A percentile compares a stretch with the other conserved stretches of the same genome.
These are phyloP conservation scores for Andrena marginata DNA, from an alignment of 2,888 invertebrate genomes.

Conservation along the genomic window DNA sequence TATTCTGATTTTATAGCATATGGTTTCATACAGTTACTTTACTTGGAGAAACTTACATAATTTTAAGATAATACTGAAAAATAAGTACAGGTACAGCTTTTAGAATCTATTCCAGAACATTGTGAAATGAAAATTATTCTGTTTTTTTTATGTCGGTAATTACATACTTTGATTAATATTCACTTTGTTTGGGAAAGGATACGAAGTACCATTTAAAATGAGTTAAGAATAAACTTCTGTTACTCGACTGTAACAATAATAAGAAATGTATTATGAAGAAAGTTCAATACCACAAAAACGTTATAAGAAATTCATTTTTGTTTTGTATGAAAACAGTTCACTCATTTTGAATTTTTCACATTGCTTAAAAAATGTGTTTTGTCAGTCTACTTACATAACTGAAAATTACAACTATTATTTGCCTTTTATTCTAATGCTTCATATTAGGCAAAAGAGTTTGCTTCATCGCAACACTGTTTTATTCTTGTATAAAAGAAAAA, in stretches of 20 bases:
- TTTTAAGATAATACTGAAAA: not conserved
- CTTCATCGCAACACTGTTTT: not conserved
- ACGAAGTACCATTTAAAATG: not conserved
- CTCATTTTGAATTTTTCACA: not conserved
- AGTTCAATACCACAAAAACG: not conserved
- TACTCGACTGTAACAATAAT: too few species aligned
- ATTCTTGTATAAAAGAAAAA: not conserved
- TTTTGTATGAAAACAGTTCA: not conserved
- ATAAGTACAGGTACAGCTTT: not conserved
- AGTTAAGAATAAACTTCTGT: not conserved
- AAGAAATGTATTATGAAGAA: not conserved
- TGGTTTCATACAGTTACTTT: too few species aligned
- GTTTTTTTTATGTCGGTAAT: not conserved
- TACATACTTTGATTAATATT: not conserved
- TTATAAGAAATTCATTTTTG: not conserved
- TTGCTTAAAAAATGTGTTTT: not conserved
- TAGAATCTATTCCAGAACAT: not conserved
- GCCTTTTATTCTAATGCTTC: not conserved
- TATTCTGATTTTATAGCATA: too few species aligned
- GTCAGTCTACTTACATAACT: not conserved
- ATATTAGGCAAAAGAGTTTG: not conserved
- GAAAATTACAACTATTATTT: not conserved
- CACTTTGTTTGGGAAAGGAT: conserved; percentile 2
- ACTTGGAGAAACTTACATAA: not conserved
- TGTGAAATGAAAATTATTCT: conserved; percentile 3